phyloP scores from a whole-genome alignment of 2,888 invertebrate genomes.

The Camponotus fellah region DNA sequence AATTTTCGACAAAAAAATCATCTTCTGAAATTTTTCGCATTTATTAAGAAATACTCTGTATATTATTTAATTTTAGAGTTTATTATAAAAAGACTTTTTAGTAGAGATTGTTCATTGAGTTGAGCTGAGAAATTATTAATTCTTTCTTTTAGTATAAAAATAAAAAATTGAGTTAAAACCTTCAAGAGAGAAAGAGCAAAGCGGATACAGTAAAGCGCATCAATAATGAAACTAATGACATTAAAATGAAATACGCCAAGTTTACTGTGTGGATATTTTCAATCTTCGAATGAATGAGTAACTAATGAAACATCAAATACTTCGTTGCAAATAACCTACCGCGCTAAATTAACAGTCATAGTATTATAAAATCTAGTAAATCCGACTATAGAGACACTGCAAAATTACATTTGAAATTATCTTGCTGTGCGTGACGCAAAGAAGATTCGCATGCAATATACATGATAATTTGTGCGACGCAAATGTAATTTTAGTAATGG shows the following conservation, averaged over 20 bases:
- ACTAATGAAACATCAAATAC: background rate
- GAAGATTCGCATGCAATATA: background rate
- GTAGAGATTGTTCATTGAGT: too few relatives aligned
- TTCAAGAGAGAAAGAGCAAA: background rate
- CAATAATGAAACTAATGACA: background rate
- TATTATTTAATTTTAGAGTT: background rate
- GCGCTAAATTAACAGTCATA: background rate
- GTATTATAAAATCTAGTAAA: background rate
- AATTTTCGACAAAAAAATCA: too few relatives aligned
- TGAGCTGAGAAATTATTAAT: background rate
- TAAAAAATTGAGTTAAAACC: conserved; percentile 5
- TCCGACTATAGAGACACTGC: background rate
- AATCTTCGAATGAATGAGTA: background rate
- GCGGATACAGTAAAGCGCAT: background rate
- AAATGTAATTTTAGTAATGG: conserved; percentile 18
- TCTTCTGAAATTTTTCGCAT: too few relatives aligned
- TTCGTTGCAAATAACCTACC: background rate
- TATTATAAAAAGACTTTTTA: background rate
- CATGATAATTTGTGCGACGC: conserved; percentile 19
- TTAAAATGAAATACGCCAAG: background rate
- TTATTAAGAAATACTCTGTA: too few relatives aligned
- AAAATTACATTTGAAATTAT: conserved; percentile 5
- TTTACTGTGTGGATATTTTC: background rate
- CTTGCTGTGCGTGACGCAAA: background rate
- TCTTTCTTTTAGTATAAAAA: background rate